A percentile compares a stretch with the other conserved stretches of the same genome.
Conservation (phyloP, 2,113 vertebrate genomes). For the Ailurus styani region DNA sequence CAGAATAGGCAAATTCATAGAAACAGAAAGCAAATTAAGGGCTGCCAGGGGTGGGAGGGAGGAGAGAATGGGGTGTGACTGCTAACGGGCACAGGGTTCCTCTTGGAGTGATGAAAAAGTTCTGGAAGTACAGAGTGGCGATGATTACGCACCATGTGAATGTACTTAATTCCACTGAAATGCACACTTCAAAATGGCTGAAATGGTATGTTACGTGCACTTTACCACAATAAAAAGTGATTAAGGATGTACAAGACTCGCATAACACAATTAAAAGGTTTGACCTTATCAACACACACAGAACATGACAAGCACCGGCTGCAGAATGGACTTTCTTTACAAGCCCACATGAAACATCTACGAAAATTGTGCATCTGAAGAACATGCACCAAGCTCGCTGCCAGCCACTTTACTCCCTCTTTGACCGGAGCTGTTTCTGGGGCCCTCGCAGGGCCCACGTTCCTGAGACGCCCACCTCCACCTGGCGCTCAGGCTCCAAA, state of each 20-base stretch:
- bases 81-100: not conserved
- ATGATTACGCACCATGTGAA: not conserved
- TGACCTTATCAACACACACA: not conserved
- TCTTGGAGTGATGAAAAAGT: not conserved
- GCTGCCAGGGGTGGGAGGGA: not conserved
- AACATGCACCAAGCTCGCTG: fast-evolving
- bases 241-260: not conserved
- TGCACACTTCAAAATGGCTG: not conserved
- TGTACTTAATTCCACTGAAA: not conserved
- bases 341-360: not conserved
- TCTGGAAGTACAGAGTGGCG: not conserved
- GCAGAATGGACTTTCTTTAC: not conserved
- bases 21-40: not conserved
- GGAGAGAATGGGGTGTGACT: not conserved
- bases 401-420: not conserved
- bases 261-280: not conserved
- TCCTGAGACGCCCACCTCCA: not conserved
- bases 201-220: not conserved
- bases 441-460: not conserved
- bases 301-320: not conserved
- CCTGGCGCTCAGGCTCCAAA: not conserved
- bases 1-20: not conserved
- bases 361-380: not conserved
- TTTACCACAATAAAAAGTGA: not conserved
- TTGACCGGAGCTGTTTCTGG: not conserved